Evolutionary conservation across 2,888 invertebrate species (phyloP), one percentile per base, ranked within the genome.

Genomic region (Cephus pygmeus): DNA sequence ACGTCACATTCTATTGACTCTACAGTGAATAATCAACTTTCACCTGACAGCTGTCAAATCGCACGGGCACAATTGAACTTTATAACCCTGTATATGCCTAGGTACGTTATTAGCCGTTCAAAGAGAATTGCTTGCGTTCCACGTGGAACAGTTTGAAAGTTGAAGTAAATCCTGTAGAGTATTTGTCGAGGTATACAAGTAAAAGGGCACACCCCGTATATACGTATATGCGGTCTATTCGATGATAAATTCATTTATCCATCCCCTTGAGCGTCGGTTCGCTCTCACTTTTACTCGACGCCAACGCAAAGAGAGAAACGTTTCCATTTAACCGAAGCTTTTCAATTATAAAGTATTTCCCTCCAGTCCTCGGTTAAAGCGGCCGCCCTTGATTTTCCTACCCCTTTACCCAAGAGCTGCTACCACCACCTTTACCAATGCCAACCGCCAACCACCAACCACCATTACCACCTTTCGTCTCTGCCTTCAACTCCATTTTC

Each of bases 321-420:
- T 83, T 87, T 83, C 84, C 86, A 87, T 87, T 88, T 87, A 87
- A 88, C 82, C 88, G 85, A 85, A 86, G 87, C 88, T 88, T 88
- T 88, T 88, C 88, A 88, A 88, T 88, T 88, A 88, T 87, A 87
- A 88, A 86, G 86, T 85, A 86, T 87, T 87, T 87, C 82, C 84
- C 82, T 83, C 80, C 76, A 75, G 71, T 69, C 76, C 73, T 73
- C 36, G 69, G 35, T 35, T 69, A 73, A 76, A 69, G 76, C 78
- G 76, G 77, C 79, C 80, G 78, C 82, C 82, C 83, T 84, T 86
- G 83, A 84, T 84, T 82, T 84, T 81, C 79, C 83, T 78, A 80
- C 79, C 79, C 23, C 75, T 73, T 76, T 71, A n/a, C 73, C 56
- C 69, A 35, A 15, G 56, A 35, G 12, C 4, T 35, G 34, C 36